Evolutionary conservation across 2,113 vertebrate genomes (phyloP).

Genomic region (Oxygymnocypris stewartii): DNA sequence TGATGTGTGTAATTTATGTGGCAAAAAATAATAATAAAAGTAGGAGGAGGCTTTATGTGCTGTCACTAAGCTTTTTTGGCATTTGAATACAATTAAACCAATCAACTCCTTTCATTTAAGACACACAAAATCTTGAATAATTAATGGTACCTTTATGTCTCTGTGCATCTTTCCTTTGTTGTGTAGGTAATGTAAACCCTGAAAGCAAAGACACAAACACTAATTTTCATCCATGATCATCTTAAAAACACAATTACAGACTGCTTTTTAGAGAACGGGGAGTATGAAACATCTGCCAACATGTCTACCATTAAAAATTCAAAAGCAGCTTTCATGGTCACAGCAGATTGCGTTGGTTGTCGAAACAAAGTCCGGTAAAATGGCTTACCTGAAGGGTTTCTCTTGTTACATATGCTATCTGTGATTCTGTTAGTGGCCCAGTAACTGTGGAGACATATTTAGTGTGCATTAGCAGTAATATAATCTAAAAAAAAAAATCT

Average conservation of each 20-base stretch:
- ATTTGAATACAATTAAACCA: neutral
- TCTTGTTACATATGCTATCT: conserved; percentile 88
- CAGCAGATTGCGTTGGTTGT: conserved; percentile 14
- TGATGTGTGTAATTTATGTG: neutral
- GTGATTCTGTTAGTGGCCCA: conserved; percentile 85
- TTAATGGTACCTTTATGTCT: conserved; percentile 83
- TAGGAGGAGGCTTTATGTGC: neutral
- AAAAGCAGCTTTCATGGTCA: conserved; percentile 25
- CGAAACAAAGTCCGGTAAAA: conserved; percentile 23
- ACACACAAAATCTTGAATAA: neutral
- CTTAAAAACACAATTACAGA: conserved; percentile 19
- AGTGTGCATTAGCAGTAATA: conserved; percentile 25
- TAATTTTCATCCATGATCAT: conserved; percentile 15
- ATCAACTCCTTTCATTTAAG: neutral
- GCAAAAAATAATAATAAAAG: neutral
- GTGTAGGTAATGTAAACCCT: conserved; percentile 87
- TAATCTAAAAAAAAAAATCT: neutral
- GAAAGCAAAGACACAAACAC: conserved; percentile 37
- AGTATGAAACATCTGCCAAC: conserved; percentile 12
- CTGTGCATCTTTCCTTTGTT: conserved; percentile 92
- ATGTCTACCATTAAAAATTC: conserved; percentile 37
- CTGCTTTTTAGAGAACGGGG: neutral
- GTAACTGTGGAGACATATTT: conserved; percentile 74
- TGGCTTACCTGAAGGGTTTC: conserved; percentile 85
- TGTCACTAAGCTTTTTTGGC: neutral